Evolutionary conservation across 2,888 invertebrate species (phyloP), one percentile per base, ranked within the genome.

Genomic region (Nomada ruficornis): DNA sequence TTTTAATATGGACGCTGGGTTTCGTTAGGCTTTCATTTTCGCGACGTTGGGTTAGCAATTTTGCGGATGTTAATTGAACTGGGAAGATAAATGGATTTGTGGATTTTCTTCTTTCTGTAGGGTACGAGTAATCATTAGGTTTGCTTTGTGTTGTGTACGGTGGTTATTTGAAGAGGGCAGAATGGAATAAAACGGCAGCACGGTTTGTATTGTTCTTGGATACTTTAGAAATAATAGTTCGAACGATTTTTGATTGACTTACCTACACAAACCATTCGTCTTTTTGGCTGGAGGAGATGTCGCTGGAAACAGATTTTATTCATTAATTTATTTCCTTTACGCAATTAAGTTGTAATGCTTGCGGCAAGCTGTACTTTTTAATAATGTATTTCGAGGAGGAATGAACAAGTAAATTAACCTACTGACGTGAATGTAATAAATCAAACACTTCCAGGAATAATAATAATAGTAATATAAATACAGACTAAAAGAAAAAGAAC

Each of bases 201-300:
- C 29, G 2, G 26, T 59, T 59, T 59, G 20, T 13, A 9, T 42
- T 11, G 2, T 7, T 68, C 23, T 70, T 59, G n/a, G 18, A 44
- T 13, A 5, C 18, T 5, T 47, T 18, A 18, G 0, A 15, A 13
- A n/a, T 13, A 47, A 11, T 10, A 26, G 1, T 42, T 26, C 52
- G 20, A 4, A 10, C 68, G 36, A 11, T 26, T 13, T 63, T 62
- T 7, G 36, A 1, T 20, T 11, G 0, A 71, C 95, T 94, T 89
- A 95, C 95, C 95, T 95, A 95, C 95, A 97, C 97, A 96, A 97
- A 97, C 98, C 98, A 98, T 95, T 98, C 98, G 96, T 98, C 98
- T 95, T 98, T 98, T 95, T 97, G 95, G 94, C 94, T 95, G 94
- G 95, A 94, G 91, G 94, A 94, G 93, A 94, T 94, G 92, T 95